A percentile compares a stretch with the other conserved stretches of the same genome.
phyloP scores from a whole-genome alignment of 2,888 invertebrate genomes.

The Nemotelus nigrinus region DNA sequence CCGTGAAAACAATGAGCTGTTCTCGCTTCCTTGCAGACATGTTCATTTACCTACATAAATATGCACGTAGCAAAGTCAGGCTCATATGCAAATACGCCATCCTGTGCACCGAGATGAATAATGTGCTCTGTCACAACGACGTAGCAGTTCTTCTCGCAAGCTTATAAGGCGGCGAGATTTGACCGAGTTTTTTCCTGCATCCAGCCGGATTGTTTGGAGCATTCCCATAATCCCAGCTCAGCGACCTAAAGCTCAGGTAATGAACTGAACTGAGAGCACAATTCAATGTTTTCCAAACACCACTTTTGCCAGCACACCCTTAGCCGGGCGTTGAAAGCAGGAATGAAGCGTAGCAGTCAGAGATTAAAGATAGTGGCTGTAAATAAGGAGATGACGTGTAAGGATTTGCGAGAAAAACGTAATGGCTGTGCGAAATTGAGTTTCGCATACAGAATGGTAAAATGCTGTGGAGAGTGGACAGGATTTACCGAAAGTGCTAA shows the following conservation, averaged over 20 bases:
- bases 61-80: no score
- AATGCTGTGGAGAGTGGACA: no score
- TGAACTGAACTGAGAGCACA: neutral
- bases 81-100: conserved; percentile 10
- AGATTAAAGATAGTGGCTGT: conserved; percentile 8
- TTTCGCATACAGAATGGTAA: no score
- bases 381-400: neutral
- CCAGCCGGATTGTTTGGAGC: conserved; percentile 11
- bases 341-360: neutral
- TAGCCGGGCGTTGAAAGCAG: neutral
- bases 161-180: neutral
- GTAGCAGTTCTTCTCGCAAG: neutral
- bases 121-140: neutral
- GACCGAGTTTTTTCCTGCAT: neutral
- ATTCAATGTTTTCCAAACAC: conserved; percentile 17
- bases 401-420: no score
- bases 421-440: no score
- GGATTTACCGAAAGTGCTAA: no score
- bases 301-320: neutral
- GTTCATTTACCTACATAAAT: no score
- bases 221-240: neutral
- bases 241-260: neutral
- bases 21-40: no score
- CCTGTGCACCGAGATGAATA: conserved; percentile 22
- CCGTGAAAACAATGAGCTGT: no score